phyloP scores from a whole-genome alignment of 2,888 invertebrate species.

The Aspidiotus rigidus region DNA sequence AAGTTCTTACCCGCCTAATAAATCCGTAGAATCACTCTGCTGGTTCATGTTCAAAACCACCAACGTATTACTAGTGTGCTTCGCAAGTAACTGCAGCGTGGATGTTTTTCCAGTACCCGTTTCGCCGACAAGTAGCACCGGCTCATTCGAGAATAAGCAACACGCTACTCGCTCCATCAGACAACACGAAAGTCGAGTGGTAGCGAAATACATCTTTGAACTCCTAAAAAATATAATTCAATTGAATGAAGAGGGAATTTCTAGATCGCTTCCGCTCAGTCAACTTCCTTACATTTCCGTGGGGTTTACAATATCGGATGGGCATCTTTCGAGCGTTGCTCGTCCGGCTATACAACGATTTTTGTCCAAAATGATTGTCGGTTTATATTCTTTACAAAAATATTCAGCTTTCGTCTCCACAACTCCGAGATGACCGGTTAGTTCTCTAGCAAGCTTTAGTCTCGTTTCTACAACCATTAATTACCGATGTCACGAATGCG shows the following conservation, averaged over 20 bases:
- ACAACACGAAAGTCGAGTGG: constrained; percentile 69
- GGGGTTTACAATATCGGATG: constrained; percentile 3
- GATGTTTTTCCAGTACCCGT: constrained; percentile 98
- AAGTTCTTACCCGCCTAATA: constrained; percentile 72
- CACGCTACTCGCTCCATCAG: constrained; percentile 81
- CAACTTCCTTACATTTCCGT: too few relatives aligned
- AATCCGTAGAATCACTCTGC: constrained; percentile 92
- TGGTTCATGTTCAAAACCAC: constrained; percentile 98
- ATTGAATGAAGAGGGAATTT: background rate
- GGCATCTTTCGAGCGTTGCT: constrained; percentile 43
- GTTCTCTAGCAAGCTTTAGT: constrained; percentile 58
- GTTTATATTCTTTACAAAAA: constrained; percentile 69
- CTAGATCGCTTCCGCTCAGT: too few relatives aligned
- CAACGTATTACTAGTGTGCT: constrained; percentile 71
- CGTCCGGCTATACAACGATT: constrained; percentile 62
- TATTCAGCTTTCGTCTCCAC: constrained; percentile 71
- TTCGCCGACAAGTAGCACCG: constrained; percentile 91
- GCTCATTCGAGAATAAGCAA: constrained; percentile 72
- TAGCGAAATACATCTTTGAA: constrained; percentile 54
- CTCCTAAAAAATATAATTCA: constrained; percentile 15
- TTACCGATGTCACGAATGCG: background rate
- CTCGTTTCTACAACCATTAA: constrained; percentile 40
- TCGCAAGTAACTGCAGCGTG: constrained; percentile 81
- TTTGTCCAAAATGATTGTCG: constrained; percentile 54
- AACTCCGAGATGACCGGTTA: constrained; percentile 73